Base-by-base conservation (phyloP, 2,797 vertebrate genomes). In the Anas capensis region DNA sequence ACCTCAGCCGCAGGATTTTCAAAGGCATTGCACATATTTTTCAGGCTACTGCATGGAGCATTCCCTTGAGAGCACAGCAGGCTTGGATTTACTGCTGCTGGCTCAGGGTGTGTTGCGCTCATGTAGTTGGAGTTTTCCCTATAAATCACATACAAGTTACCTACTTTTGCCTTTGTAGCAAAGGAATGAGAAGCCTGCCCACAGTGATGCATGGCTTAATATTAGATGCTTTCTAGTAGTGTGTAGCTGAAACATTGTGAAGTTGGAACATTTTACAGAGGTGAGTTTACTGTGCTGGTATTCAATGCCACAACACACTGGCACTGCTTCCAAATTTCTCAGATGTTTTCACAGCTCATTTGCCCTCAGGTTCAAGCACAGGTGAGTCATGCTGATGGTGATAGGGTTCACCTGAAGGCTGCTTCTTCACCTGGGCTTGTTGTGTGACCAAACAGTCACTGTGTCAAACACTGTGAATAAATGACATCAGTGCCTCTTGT, bases 61-160 rank as follows among this genome's bases (percentile, higher is more conserved):
- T 87, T 89, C 61, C 66, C 86, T 71, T 19, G 54, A 88, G 76
- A 91, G 7, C 20, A 60, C 53, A 85, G 57, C 86, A 44, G 40
- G 36, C 49, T 91, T 95, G 57, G 84, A 89, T 92, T 95, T 94
- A 81, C 72, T 75, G 65, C 77, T 2, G 24, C 89, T 95, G 92
- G 82, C 86, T 76, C 27, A 18, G 66, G 33, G 23, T 79, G 15
- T 75, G 57, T 69, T 90, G 27, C 51, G 51, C 80, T 87, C 70
- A 38, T 80, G 61, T 49, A 78, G 77, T 49, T 57, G 77, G 66
- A 76, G 23, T 62, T 96, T 81, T 94, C 27, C 15, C 61, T 81
- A 81, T 86, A 92, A 95, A 93, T 93, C 77, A 94, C 29, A 12
- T 0, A 0, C 26, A 29, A 68, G 76, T 87, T 86, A 81, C 65